A percentile compares a stretch with the other conserved stretches of the same genome.
phyloP scores from a whole-genome alignment of 2,113 vertebrate species.

The Corythoichthys intestinalis region DNA sequence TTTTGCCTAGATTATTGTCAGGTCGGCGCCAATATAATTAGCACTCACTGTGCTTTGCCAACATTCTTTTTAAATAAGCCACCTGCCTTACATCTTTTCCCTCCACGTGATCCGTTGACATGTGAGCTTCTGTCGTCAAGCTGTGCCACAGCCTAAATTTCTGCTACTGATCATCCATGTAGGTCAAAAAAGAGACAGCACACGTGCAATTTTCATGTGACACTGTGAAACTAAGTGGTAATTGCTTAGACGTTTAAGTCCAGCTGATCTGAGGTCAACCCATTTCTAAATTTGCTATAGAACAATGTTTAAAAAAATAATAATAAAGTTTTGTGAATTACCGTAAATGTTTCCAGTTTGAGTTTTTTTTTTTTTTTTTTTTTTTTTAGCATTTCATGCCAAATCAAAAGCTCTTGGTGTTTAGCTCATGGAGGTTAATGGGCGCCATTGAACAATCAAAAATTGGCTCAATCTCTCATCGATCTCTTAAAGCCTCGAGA shows the following conservation, averaged over 20 bases:
- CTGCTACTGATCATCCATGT: constrained; percentile 65
- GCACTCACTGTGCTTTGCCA: not conserved
- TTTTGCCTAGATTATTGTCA: too few species aligned
- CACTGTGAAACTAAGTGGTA: not conserved
- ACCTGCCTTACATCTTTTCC: not conserved
- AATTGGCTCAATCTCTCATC: too few species aligned
- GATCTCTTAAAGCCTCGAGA: too few species aligned
- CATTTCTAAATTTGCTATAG: not conserved
- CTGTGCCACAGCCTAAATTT: constrained; percentile 41
- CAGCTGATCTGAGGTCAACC: constrained; percentile 2
- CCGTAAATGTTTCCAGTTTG: not conserved
- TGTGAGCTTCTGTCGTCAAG: constrained; percentile 33
- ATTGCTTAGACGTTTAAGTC: not conserved
- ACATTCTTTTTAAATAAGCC: not conserved
- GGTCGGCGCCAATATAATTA: too few species aligned
- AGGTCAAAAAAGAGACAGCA: constrained; percentile 72
- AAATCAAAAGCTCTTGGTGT: not conserved
- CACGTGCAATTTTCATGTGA: constrained; percentile 1
- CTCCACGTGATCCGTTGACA: constrained; percentile 8
- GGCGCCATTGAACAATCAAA: too few species aligned
- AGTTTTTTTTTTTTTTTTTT: not conserved
- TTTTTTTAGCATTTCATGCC: not conserved
- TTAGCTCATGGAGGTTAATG: not conserved
- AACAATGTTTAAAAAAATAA: not conserved
- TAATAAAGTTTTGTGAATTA: not conserved